Evolutionary conservation across 2,888 invertebrate genomes (phyloP), one percentile per base, ranked within the genome.

Genomic region (Ochropacha duplaris): DNA sequence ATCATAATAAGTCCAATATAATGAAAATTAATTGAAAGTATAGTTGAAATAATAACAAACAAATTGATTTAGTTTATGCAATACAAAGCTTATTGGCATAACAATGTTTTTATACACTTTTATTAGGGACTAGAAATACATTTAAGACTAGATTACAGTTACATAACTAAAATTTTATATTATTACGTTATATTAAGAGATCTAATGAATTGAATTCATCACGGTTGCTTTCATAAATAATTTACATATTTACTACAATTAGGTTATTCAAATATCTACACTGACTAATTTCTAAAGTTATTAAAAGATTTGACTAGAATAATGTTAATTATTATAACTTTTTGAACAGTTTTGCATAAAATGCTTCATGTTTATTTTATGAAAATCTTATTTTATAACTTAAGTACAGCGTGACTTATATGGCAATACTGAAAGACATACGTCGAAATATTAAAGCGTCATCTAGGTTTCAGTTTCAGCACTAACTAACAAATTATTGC

Each of bases 191-290:
- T 0, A n/a, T 55, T 56, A 11, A 56, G 54, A 57, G 50, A 49
- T 50, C 55, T 60, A 61, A 74, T 82, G 81, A 83, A 83, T 83
- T 75, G 60, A 61, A 83, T 83, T 83, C 81, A 81, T 77, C 73
- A 63, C 52, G 64, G 80, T 83, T 82, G 78, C 76, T 80, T 79
- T 56, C 26, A 50, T 49, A 34, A 19, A 12, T 54, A 31, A n/a
- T n/a, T n/a, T 50, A 50, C n/a, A 44, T 44, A 44, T 14, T 44
- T 19, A 44, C 19, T 44, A 44, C 39, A 16, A 19, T 44, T 44
- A 44, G 0, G 19, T 44, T n/a, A 44, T 44, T 1, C 19, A 5
- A 39, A 44, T 44, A 44, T 19, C 44, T 44, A 44, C 44, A 44
- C 1, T 44, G n/a, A 44, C 8, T 44, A 44, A 44, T 19, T n/a